Conservation (phyloP, 2,797 vertebrate species). For the Mallotus villosus region DNA sequence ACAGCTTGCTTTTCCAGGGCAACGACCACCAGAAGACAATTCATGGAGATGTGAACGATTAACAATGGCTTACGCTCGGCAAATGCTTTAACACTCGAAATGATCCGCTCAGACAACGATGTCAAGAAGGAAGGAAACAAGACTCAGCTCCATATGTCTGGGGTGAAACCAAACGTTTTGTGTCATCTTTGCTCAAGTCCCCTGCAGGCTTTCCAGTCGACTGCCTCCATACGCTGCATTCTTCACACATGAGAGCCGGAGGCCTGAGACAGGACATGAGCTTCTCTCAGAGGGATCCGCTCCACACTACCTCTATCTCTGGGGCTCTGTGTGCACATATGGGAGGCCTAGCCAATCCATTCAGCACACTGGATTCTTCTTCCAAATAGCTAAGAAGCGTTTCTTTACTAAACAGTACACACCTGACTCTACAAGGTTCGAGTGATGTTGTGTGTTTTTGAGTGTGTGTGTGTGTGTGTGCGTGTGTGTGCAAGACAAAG, state of each 20-base stretch:
- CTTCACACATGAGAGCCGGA: conserved; percentile 67
- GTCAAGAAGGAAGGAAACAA: conserved; percentile 23
- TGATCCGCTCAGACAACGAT: background rate
- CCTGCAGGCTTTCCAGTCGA: conserved; percentile 58
- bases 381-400: conserved; percentile 12
- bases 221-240: conserved; percentile 71
- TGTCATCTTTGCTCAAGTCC: conserved; percentile 43
- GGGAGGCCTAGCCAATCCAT: conserved; percentile 44
- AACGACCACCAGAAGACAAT: background rate
- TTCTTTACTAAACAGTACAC: conserved; percentile 17
- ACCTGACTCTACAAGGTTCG: conserved; percentile 4
- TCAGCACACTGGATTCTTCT: conserved; percentile 34
- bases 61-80: background rate
- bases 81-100: background rate
- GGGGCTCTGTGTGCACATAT: conserved; percentile 53
- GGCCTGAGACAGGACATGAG: conserved; percentile 52
- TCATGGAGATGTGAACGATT: background rate
- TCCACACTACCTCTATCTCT: conserved; percentile 51
- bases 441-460: background rate
- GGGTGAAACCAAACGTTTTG: conserved; percentile 38
- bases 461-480: background rate
- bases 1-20: background rate
- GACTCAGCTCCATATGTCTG: conserved; percentile 26
- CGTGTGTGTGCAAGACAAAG: background rate
- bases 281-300: conserved; percentile 53